These are phyloP conservation scores for Apotomis betuletana DNA, from an alignment of 2,888 invertebrate genomes.

Conservation along the genomic window DNA sequence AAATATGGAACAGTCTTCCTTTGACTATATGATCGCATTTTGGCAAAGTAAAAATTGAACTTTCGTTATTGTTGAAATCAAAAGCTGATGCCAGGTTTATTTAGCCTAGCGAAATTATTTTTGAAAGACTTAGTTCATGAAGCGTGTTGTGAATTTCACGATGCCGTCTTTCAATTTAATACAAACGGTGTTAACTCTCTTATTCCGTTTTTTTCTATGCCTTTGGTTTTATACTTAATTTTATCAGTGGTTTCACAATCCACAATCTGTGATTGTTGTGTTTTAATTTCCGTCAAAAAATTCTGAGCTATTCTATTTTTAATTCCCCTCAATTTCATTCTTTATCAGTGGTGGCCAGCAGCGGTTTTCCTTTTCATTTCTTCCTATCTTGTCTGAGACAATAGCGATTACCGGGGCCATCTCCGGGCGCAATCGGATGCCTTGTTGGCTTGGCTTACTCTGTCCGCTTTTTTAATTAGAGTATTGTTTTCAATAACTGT, in stretches of 20 bases:
- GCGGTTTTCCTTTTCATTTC: slow-evolving; percentile 19
- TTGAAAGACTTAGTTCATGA: no score
- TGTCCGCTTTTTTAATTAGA: background rate
- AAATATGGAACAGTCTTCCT: no score
- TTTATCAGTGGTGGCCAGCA: slow-evolving; percentile 26
- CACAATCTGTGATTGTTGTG: slow-evolving; percentile 2
- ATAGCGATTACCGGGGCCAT: slow-evolving; percentile 27
- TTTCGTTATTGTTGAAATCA: no score
- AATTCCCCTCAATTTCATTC: slow-evolving; percentile 14
- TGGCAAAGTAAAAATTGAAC: no score
- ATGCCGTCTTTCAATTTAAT: no score
- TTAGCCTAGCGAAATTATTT: no score
- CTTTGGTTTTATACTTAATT: no score
- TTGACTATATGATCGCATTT: no score
- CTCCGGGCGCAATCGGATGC: slow-evolving; percentile 24
- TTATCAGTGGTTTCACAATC: background rate
- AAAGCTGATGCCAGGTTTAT: no score
- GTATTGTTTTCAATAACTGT: background rate
- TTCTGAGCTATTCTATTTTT: slow-evolving; percentile 16
- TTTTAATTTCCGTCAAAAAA: slow-evolving; percentile 12
- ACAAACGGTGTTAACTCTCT: no score
- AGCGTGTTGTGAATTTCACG: no score
- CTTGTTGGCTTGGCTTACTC: background rate
- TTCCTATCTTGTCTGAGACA: slow-evolving; percentile 22
- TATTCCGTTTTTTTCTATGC: no score